Percentiles rank a stretch among this genome's conserved stretches.
Evolutionary conservation across 2,113 vertebrate genomes (phyloP).

Genomic region (Neogale vison): DNA sequence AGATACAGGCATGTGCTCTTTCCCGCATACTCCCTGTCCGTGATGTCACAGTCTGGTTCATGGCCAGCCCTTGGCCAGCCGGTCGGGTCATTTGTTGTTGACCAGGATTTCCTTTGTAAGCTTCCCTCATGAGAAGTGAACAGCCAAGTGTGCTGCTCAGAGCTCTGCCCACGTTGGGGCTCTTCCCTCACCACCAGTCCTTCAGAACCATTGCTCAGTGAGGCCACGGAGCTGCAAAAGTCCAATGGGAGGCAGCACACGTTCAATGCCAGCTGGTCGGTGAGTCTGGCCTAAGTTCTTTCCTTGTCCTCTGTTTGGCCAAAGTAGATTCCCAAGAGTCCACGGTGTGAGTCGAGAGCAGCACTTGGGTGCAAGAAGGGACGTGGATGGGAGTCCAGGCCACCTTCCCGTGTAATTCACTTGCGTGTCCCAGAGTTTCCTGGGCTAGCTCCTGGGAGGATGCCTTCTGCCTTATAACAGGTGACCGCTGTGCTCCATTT

Average conservation of each 20-base stretch:
- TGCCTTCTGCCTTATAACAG: background rate
- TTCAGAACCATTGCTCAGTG: background rate
- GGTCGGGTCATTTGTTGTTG: background rate
- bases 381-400: too few relatives aligned
- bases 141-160: rapidly evolving
- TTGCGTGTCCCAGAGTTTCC: background rate
- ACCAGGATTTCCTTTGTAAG: background rate
- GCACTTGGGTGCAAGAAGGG: background rate
- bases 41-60: background rate
- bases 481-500: background rate
- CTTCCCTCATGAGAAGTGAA: background rate
- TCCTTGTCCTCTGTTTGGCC: background rate
- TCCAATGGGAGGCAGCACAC: background rate
- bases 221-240: background rate
- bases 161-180: background rate
- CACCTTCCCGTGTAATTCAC: background rate
- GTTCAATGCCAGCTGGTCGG: rapidly evolving
- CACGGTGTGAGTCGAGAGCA: background rate
- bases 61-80: too few relatives aligned
- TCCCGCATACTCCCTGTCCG: background rate
- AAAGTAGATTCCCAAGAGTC: background rate
- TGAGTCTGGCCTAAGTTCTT: background rate
- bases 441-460: background rate
- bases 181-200: background rate
- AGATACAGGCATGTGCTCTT: background rate